Evolutionary conservation across 2,888 invertebrate species (phyloP).

Genomic region (Lithophane socia): DNA sequence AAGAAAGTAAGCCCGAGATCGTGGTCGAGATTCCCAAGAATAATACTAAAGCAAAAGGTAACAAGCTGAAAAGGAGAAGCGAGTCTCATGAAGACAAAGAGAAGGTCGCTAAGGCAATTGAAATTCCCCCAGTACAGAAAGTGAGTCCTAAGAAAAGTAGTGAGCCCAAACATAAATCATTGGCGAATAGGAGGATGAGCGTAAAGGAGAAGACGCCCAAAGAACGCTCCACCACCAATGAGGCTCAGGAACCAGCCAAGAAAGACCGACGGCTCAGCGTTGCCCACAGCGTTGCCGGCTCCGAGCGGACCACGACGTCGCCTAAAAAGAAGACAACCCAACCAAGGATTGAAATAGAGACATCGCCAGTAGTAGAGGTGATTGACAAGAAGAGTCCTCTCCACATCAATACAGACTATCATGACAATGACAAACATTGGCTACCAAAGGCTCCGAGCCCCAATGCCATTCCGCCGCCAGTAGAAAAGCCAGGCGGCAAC

Average conservation of each 20-base stretch:
- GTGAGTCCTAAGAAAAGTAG: slow-evolving; percentile 77
- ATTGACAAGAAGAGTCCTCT: slow-evolving; percentile 75
- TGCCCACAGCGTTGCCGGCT: slow-evolving; percentile 49
- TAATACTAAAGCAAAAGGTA: slow-evolving; percentile 73
- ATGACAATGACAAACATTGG: slow-evolving; percentile 84
- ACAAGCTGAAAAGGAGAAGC: slow-evolving; percentile 70
- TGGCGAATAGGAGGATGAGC: slow-evolving; percentile 68
- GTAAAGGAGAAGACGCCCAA: slow-evolving; percentile 71
- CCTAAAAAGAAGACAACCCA: slow-evolving; percentile 72
- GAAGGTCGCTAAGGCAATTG: slow-evolving; percentile 63
- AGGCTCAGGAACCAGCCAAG: slow-evolving; percentile 67
- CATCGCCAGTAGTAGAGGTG: slow-evolving; percentile 64
- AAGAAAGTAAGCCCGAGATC: slow-evolving; percentile 14
- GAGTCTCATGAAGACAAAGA: slow-evolving; percentile 83
- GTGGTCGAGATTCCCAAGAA: slow-evolving; percentile 70
- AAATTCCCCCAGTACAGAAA: slow-evolving; percentile 64
- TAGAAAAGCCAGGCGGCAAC: slow-evolving; percentile 84
- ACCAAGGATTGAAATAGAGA: slow-evolving; percentile 63
- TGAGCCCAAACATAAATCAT: slow-evolving; percentile 76
- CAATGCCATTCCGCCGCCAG: slow-evolving; percentile 81
- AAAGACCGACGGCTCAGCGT: slow-evolving; percentile 68
- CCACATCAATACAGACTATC: slow-evolving; percentile 74
- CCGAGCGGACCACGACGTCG: slow-evolving; percentile 68
- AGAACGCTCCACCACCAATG: slow-evolving; percentile 67
- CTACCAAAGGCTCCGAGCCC: slow-evolving; percentile 84